Evolutionary conservation across 2,113 vertebrate genomes (phyloP), one percentile per base, ranked within the genome.

Genomic region (Calidris pugnax): DNA sequence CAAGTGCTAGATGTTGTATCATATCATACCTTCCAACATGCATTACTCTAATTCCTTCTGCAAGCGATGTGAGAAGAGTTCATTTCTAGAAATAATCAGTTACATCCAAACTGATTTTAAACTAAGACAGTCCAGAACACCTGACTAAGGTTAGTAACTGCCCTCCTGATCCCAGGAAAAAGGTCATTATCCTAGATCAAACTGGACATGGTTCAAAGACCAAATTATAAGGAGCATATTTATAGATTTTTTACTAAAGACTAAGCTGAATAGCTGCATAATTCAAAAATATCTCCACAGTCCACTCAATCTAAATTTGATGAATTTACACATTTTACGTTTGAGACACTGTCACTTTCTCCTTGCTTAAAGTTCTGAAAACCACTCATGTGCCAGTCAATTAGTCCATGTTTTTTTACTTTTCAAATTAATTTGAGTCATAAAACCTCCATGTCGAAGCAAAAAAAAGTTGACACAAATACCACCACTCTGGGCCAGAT

Each of bases 1-100:
- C 14, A 41, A 63, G 18, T 19, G 6, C 28, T 7, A 23, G 35
- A 62, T 17, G 8, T 60, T 60, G 7, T 14, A n/a, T 16, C 1
- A 1, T 35, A 56, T 22, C 2, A 0, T 73, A 57, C 24, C 32
- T 72, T 62, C 30, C 24, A 13, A 59, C 69, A n/a, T 2, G 0
- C 17, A 16, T 19, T 24, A 39, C 39, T 69, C 28, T 20, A 55
- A 76, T 20, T 63, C 11, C 35, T 85, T 64, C 84, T 41, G 39
- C 48, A 74, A 78, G 22, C 16, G 66, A 39, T 3, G 10, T 6
- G 4, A 80, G 13, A 87, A 57, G 7, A 66, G 24, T 24, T 78
- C 16, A 27, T 78, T 78, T 73, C 26, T 33, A 73, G 18, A 73
- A 77, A 72, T 47, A 71, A 67, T 53, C 75, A 28, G 21, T 51